Base-by-base conservation (phyloP, 2,888 invertebrate genomes). In the Hetaerina titia region DNA sequence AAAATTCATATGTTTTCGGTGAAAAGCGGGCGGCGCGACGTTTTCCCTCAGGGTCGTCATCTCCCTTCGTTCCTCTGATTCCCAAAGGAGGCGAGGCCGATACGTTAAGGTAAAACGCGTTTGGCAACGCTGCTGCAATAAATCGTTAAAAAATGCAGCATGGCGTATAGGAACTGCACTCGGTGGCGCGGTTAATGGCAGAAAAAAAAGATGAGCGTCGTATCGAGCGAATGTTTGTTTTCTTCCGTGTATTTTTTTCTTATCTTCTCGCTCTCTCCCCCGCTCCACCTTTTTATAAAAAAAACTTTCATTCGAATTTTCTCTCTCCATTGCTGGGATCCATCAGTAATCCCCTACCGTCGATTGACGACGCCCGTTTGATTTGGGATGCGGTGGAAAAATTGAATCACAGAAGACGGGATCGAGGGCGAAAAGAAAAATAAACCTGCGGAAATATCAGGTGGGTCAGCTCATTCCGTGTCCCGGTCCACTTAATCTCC, bases 41-140 rank as follows among this genome's bases (percentile, higher is more conserved):
- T 2, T 81, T 31, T 81, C 81, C 25, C 11, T 7, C 2, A 8
- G 81, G 25, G 31, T 81, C 81, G 19, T 81, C 81, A 0, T 13
- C 2, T 81, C 81, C 11, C 81, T n/a, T 9, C 31, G 81, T 9
- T 31, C 81, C 31, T 31, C 6, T 31, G 25, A 81, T 31, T 81
- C 81, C 81, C 81, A 11, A 81, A 81, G 8, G 25, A 81, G 81
- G 81, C 69, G 69, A 81, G 31, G 81, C 81, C 81, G 81, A 81
- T 81, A 13, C 31, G 81, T 13, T 31, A 31, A 81, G 25, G 81
- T 81, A 25, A 31, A 45, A 13, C 31, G 81, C 81, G 81, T 81
- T 81, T 81, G 81, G 81, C 81, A 81, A 81, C 81, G 81, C 31
- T 81, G 81, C 81, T 81, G 81, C 81, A 81, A 81, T 81, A 81